Evolutionary conservation across 23 tunicate species (phyloP).

Genomic region (Diplosoma virens): DNA sequence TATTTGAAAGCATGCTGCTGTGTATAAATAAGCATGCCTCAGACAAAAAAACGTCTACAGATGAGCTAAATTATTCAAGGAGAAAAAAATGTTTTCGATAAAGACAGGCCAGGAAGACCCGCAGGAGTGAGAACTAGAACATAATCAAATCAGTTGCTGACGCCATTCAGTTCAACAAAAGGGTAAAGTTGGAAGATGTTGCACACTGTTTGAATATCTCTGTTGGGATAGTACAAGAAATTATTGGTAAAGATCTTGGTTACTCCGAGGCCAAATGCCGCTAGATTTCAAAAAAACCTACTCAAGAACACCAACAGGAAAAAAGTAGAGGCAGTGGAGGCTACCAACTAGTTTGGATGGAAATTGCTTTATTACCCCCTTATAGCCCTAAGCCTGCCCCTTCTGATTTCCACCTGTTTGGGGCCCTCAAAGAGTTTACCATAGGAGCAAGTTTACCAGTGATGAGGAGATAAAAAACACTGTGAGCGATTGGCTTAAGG

Average conservation of each 20-base stretch:
- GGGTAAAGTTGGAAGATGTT: no score
- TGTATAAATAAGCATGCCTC: no score
- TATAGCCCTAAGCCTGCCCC: no score
- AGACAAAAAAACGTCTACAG: background rate
- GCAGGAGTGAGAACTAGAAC: background rate
- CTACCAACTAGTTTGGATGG: no score
- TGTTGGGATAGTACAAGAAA: background rate
- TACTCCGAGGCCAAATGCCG: background rate
- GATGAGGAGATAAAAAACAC: background rate
- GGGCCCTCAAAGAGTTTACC: no score
- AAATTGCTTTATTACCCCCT: no score
- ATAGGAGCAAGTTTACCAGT: background rate
- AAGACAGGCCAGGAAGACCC: background rate
- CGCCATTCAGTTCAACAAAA: no score
- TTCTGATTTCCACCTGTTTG: no score
- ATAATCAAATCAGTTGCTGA: background rate
- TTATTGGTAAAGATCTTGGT: background rate
- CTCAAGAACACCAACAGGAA: no score
- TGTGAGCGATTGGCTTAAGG: background rate
- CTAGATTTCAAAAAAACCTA: background rate
- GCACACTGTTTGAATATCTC: no score
- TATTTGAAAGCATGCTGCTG: background rate
- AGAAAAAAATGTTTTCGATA: background rate
- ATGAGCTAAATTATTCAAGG: background rate
- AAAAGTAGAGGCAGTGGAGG: no score